Base-by-base conservation (phyloP, 2,797 vertebrate species). In the Rhyacichthys aspro region DNA sequence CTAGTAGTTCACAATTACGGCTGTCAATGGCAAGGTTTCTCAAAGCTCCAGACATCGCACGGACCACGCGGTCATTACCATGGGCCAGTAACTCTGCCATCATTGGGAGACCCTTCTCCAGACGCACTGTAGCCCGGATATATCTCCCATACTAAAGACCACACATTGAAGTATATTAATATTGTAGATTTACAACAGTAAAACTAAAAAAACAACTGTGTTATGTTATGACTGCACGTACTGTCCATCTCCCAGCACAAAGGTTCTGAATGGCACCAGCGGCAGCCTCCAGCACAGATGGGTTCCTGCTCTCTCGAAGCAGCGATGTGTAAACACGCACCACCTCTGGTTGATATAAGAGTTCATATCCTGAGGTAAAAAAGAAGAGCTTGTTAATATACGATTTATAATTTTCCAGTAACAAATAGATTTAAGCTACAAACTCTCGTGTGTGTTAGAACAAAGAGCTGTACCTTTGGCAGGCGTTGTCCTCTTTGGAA, bases 241-340 rank as follows among this genome's bases (percentile, higher is more conserved):
- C 98, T 0, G 91, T 97, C 97, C 98, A 98, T 55, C 94, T 92
- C 49, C 98, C 98, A 0, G 97, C 96, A 16, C 96, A 98, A 59
- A 99, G 88, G 81, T 98, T 99, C 90, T 99, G 97, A 65, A 99
- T 91, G 41, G 98, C 96, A 59, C 97, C 96, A 0, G 96, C 96
- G 0, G 96, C 95, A 1, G 97, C 97, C 88, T 99, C 97, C 3
- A 98, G 88, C 74, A 98, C 96, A 0, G 95, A 94, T 0, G 95
- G 92, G 63, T 96, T 97, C 89, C 93, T 95, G 82, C 94, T 97
- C 66, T 98, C 95, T 85, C 93, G 94, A 36, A 98, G 91, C 42
- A 98, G 93, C 0, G 96, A 97, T 23, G 96, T 96, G 84, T 98
- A 99, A 80, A 98, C 91, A 59, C 96, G 95, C 64, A 98, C 94